Conservation (phyloP, 2,113 vertebrate species). For the Amphiprion ocellaris region DNA sequence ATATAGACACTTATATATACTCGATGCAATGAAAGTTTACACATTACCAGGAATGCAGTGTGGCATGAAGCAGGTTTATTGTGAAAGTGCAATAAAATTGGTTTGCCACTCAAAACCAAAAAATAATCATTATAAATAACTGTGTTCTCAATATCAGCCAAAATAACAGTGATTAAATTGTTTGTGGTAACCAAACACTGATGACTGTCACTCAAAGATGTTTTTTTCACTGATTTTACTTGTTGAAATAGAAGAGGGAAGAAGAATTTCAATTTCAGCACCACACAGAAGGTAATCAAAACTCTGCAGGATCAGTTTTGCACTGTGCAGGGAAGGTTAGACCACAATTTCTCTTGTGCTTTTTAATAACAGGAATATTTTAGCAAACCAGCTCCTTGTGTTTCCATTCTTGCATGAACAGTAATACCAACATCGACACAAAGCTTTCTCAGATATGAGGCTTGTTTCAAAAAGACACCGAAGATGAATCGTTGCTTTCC, state of each 20-base stretch:
- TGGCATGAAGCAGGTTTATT: too few species aligned
- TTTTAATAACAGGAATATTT: conserved; percentile 36
- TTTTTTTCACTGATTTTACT: not conserved
- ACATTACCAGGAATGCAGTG: too few species aligned
- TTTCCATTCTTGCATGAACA: conserved; percentile 9
- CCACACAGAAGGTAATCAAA: conserved; percentile 21
- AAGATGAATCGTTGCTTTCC: not conserved
- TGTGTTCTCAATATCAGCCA: too few species aligned
- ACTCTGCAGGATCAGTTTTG: conserved; percentile 21
- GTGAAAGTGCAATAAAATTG: too few species aligned
- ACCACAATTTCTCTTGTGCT: conserved; percentile 4
- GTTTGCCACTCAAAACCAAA: too few species aligned
- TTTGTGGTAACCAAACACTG: not conserved
- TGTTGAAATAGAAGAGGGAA: not conserved
- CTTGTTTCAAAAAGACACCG: not conserved
- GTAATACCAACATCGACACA: conserved; percentile 13
- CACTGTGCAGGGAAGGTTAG: conserved; percentile 5
- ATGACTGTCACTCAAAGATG: not conserved
- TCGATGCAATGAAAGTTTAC: too few species aligned
- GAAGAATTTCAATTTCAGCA: not conserved
- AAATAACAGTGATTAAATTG: too few species aligned
- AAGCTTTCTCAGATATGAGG: not conserved
- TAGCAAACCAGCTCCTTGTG: not conserved
- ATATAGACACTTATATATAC: too few species aligned
- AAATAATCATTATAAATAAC: too few species aligned